Base-by-base conservation (phyloP, 2,888 invertebrate species). In the Amphipyra berbera region DNA sequence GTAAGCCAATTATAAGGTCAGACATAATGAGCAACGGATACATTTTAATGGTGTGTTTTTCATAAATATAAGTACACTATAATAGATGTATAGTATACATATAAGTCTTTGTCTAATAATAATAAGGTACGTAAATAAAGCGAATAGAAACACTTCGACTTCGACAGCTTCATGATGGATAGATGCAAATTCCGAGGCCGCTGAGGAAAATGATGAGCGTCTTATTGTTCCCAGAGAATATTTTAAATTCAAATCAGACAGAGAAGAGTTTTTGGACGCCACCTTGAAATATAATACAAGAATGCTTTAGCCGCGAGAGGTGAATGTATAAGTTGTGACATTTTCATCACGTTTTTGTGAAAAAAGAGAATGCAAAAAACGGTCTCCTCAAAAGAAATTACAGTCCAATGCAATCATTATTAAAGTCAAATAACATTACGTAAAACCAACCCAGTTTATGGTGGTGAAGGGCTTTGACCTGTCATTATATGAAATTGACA, bases 211-310 rank as follows among this genome's bases (percentile, higher is more conserved):
- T 83, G 82, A 85, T 81, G 85, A 82, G 81, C 76, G 76, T 81
- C 83, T 81, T 87, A 87, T 88, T 89, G 88, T 89, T 87, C 81
- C 75, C 76, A 57, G 75, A 82, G 85, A 84, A 79, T 83, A 88
- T 88, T 88, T 89, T 86, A 88, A 89, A 88, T 89, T 89, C 87
- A 88, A 89, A 88, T 88, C 84, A 86, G 86, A 85, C 78, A 33
- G 74, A 74, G 79, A 78, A 82, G 81, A 82, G 79, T 81, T 85
- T 82, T 70, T 79, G 79, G 81, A 70, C 77, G 76, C 64, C 78
- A 84, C 85, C 81, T 84, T 79, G 76, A 58, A 80, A 78, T 79
- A 84, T 85, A 85, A 84, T 81, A 79, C 76, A 73, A 56, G 67
- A 73, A 73, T 74, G 61, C 60, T 70, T 61, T 57, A 55, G 62